A percentile compares a stretch with the other conserved stretches of the same genome.
Evolutionary conservation across 2,113 vertebrate genomes (phyloP).

Genomic region (Urocynchramus pylzowi): DNA sequence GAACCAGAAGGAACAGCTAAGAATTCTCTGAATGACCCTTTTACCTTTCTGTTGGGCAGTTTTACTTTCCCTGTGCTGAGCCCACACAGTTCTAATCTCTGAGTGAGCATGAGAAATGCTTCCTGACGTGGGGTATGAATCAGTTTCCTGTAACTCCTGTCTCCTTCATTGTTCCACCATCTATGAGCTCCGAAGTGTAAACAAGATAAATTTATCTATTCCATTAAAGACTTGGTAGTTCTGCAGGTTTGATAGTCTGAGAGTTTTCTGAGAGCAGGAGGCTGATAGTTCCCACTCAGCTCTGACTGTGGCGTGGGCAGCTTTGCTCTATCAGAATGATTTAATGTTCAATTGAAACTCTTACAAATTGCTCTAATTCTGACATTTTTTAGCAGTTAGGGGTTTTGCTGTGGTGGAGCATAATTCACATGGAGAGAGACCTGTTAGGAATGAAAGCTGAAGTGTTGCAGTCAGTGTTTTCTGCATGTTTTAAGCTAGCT

Average conservation of each 20-base stretch:
- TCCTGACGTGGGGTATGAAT: slow-evolving; percentile 16
- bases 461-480: not conserved
- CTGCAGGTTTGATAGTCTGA: slow-evolving; percentile 28
- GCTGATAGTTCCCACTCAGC: slow-evolving; percentile 40
- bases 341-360: slow-evolving; percentile 8
- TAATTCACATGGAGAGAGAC: not conserved
- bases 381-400: not conserved
- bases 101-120: slow-evolving; percentile 4
- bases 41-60: not conserved
- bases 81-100: not conserved
- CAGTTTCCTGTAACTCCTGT: not conserved
- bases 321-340: not conserved
- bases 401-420: not conserved
- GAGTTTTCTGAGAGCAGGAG: slow-evolving; percentile 23
- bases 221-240: slow-evolving; percentile 22
- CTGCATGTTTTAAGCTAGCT: not conserved
- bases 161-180: not conserved
- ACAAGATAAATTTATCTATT: slow-evolving; percentile 54
- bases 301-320: not conserved
- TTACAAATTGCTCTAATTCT: slow-evolving; percentile 22
- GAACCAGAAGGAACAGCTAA: not conserved
- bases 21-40: not conserved
- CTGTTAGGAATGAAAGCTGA: not conserved
- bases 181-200: not conserved
- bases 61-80: not conserved